These are phyloP conservation scores for Ramphastos sulfuratus DNA, from an alignment of 2,113 vertebrate genomes.

Conservation along the genomic window DNA sequence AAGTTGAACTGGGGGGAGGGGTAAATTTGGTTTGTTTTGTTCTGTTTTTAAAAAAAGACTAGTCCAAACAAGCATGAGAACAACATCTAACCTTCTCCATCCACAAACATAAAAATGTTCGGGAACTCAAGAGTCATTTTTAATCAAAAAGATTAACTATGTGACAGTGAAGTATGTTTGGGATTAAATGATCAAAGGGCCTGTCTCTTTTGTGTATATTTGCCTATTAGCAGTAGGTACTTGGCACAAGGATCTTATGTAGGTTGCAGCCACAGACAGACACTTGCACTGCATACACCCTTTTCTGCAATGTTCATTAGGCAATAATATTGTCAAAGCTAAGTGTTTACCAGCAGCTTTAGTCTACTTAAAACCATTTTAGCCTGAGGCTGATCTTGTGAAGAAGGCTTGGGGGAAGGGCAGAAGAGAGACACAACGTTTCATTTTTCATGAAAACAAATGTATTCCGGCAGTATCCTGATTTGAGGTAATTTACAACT, in stretches of 20 bases:
- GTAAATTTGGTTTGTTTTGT: too few relatives aligned
- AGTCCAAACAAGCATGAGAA: not conserved
- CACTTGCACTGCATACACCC: slow-evolving; percentile 27
- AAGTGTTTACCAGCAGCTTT: slow-evolving; percentile 60
- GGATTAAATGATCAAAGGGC: slow-evolving; percentile 62
- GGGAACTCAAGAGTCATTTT: slow-evolving; percentile 45
- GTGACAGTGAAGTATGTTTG: slow-evolving; percentile 57
- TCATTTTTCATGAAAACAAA: slow-evolving; percentile 33
- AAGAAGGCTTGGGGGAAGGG: slow-evolving; percentile 20
- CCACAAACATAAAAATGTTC: slow-evolving; percentile 35
- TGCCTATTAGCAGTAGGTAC: slow-evolving; percentile 35
- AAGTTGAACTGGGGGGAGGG: not conserved
- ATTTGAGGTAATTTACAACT: not conserved
- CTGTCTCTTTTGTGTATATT: slow-evolving; percentile 36
- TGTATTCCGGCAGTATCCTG: slow-evolving; percentile 1
- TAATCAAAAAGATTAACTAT: slow-evolving; percentile 49
- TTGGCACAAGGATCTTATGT: not conserved
- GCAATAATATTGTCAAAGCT: slow-evolving; percentile 56
- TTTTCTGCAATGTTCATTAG: slow-evolving; percentile 50
- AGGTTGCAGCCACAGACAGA: slow-evolving; percentile 34
- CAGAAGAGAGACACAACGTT: not conserved
- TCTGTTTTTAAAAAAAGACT: not conserved
- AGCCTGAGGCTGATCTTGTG: slow-evolving; percentile 8
- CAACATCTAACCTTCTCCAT: slow-evolving; percentile 35
- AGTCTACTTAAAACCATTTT: slow-evolving; percentile 37